These are phyloP conservation scores for Brachypalpus laphriformis DNA, from an alignment of 2,888 invertebrate species.

Conservation along the genomic window DNA sequence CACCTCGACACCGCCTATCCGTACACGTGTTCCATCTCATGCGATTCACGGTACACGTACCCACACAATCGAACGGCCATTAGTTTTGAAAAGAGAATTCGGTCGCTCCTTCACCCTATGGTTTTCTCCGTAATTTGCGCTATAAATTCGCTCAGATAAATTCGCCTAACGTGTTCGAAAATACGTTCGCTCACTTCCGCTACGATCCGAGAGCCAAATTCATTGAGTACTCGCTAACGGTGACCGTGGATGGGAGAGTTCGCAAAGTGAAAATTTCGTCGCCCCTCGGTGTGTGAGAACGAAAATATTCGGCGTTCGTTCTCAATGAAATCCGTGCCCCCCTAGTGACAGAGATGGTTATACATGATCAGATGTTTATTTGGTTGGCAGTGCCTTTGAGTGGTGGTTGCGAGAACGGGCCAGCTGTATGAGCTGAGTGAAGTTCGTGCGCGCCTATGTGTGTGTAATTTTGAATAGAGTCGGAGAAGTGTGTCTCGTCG, in stretches of 20 bases:
- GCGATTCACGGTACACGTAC: slow-evolving; percentile 38
- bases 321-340: slow-evolving; percentile 67
- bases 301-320: slow-evolving; percentile 73
- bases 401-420: slow-evolving; percentile 27
- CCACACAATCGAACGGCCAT: slow-evolving; percentile 32
- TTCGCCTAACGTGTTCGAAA: slow-evolving; percentile 13
- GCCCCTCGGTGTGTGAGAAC: slow-evolving; percentile 67
- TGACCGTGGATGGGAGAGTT: slow-evolving; percentile 17
- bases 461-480: slow-evolving; percentile 37
- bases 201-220: slow-evolving; percentile 9
- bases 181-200: background rate
- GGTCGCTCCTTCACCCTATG: slow-evolving; percentile 62
- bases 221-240: slow-evolving; percentile 3
- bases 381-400: slow-evolving; percentile 53
- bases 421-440: slow-evolving; percentile 42
- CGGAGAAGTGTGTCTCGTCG: slow-evolving; percentile 30
- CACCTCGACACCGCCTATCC: background rate
- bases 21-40: slow-evolving; percentile 59
- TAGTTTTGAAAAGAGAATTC: slow-evolving; percentile 71
- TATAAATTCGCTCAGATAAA: slow-evolving; percentile 48
- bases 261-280: slow-evolving; percentile 65
- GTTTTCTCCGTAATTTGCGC: slow-evolving; percentile 60
- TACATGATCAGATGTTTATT: slow-evolving; percentile 68
- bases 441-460: slow-evolving; percentile 50
- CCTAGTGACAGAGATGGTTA: slow-evolving; percentile 66